Evolutionary conservation across 2,888 invertebrate genomes (phyloP).

Genomic region (Tanypteryx hageni): DNA sequence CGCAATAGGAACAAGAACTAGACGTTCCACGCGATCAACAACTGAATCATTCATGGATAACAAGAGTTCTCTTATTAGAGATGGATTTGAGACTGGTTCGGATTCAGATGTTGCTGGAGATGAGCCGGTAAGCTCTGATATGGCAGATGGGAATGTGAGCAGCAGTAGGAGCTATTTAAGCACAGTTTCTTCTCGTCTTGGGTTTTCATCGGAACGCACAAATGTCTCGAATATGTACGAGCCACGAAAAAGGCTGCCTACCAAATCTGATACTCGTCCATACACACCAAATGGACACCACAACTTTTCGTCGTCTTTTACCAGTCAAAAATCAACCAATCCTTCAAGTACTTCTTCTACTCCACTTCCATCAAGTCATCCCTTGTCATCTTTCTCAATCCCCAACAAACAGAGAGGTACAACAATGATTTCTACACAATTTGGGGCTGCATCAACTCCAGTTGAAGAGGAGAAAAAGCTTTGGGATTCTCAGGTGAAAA

Average conservation of each 20-base stretch:
- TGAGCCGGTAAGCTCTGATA: slow-evolving; percentile 45
- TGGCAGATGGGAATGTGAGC: slow-evolving; percentile 28
- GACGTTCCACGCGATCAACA: slow-evolving; percentile 77
- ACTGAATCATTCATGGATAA: slow-evolving; percentile 73
- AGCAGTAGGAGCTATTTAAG: slow-evolving; percentile 47
- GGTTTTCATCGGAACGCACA: slow-evolving; percentile 50
- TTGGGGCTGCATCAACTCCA: slow-evolving; percentile 33
- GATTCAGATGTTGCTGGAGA: slow-evolving; percentile 80
- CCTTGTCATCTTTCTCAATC: slow-evolving; percentile 37
- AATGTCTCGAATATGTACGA: slow-evolving; percentile 25
- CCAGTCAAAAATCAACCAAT: slow-evolving; percentile 27
- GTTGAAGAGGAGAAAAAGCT: slow-evolving; percentile 55
- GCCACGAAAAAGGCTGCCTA: slow-evolving; percentile 52
- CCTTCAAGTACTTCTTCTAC: slow-evolving; percentile 36
- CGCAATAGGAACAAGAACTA: slow-evolving; percentile 21
- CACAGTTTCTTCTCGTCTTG: slow-evolving; percentile 50
- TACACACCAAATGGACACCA: slow-evolving; percentile 62
- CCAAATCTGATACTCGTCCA: slow-evolving; percentile 62
- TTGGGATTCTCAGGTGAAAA: slow-evolving; percentile 41
- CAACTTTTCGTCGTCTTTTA: slow-evolving; percentile 47
- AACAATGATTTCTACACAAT: slow-evolving; percentile 43
- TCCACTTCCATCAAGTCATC: slow-evolving; percentile 45
- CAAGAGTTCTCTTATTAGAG: slow-evolving; percentile 71
- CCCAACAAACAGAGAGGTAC: slow-evolving; percentile 35
- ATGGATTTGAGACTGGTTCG: slow-evolving; percentile 84